phyloP scores from a whole-genome alignment of 2,888 invertebrate species.

The Clostera curtula region DNA sequence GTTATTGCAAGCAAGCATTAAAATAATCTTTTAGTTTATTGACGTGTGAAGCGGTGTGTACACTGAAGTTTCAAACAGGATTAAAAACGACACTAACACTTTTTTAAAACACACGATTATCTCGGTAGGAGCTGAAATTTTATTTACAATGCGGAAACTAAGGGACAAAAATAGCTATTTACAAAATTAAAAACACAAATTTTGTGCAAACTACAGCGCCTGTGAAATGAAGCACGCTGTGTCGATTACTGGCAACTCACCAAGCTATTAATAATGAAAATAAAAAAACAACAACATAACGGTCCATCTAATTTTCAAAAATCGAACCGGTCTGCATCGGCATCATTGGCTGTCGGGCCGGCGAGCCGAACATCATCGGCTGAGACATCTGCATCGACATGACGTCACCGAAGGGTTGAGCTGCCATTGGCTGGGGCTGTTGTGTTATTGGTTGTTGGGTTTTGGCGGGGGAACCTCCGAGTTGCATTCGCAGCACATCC shows the following conservation, averaged over 20 bases:
- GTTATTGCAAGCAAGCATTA: too few species aligned
- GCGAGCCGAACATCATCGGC: constrained; percentile 63
- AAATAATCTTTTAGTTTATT: too few species aligned
- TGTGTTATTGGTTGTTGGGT: constrained; percentile 48
- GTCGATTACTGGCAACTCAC: constrained; percentile 22
- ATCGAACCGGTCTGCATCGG: constrained; percentile 67
- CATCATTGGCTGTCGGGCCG: constrained; percentile 61
- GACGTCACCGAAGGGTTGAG: constrained; percentile 54
- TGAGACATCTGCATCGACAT: constrained; percentile 53
- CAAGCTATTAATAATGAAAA: constrained; percentile 23
- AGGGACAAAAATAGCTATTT: constrained; percentile 15
- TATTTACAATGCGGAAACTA: too few species aligned
- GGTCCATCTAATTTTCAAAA: constrained; percentile 41
- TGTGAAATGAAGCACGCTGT: constrained; percentile 22
- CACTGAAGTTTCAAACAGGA: too few species aligned
- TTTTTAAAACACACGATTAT: too few species aligned
- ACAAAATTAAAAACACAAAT: constrained; percentile 18
- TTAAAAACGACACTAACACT: too few species aligned
- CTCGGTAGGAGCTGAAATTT: too few species aligned
- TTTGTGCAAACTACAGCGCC: constrained; percentile 19
- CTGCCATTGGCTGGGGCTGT: constrained; percentile 53
- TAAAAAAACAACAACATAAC: constrained; percentile 33
- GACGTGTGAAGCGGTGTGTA: too few species aligned
- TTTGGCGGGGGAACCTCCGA: constrained; percentile 77
- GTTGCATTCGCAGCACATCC: constrained; percentile 79